Base-by-base conservation (phyloP, 2,797 vertebrate species). In the Rhadinocentrus ornatus region DNA sequence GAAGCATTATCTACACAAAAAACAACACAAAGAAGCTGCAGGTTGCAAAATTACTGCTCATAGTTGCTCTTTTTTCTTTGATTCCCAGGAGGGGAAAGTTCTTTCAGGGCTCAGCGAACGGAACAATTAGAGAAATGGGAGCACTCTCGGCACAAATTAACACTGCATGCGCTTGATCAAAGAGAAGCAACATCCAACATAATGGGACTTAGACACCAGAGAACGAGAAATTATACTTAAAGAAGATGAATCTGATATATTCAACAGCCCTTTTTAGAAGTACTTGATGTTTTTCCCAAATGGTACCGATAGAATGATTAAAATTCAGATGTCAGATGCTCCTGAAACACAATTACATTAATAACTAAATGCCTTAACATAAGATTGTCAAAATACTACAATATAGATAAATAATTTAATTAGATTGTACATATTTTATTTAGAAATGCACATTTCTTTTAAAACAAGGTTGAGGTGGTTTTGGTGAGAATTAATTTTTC, bases 161-260 rank as follows among this genome's bases (percentile, higher is more conserved):
- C 22, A 24, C 58, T 78, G 53, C 62, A 41, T 26, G 18, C 71
- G 69, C 61, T 70, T 54, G 66, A 78, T 84, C 35, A 59, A 68
- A 67, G 22, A 68, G 39, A 66, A 71, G 48, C 61, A 27, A 8
- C 6, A 62, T 62, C 82, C 80, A 62, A 72, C 48, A 58, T 62
- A 89, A 89, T 93, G 89, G 92, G 86, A 93, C 67, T 66, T 22
- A 75, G 58, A 66, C 44, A 37, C 37, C 39, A 68, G 48, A 80
- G 24, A 58, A 15, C 52, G 69, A 80, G 29, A 76, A 29, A 73
- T 61, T 60, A 69, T 87, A 87, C 86, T 93, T 92, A 82, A 91
- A 84, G 71, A 77, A 41, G 10, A 61, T 20, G n/a, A 62, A 71
- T 1, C 48, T 75, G 26, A 80, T 16, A 69, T 62, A 65, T 73